phyloP scores from a whole-genome alignment of 2,888 invertebrate species.

The Drosophila lutescens region DNA sequence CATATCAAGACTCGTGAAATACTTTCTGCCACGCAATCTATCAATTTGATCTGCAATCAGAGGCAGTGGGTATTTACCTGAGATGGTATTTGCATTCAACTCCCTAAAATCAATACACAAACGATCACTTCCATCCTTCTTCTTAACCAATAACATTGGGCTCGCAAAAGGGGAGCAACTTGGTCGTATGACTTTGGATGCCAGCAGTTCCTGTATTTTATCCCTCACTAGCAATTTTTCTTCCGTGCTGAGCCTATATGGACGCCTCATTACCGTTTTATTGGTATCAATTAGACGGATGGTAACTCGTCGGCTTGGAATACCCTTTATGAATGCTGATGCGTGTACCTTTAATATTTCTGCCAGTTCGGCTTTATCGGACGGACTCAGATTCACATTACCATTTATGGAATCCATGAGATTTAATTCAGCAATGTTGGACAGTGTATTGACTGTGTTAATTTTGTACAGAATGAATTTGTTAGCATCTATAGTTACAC shows the following conservation, averaged over 20 bases:
- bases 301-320: background rate
- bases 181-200: background rate
- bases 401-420: background rate
- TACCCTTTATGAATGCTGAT: background rate
- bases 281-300: background rate
- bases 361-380: background rate
- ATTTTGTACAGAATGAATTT: background rate
- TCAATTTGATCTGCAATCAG: background rate
- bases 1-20: background rate
- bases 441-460: background rate
- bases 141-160: background rate
- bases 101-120: background rate
- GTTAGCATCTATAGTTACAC: background rate
- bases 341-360: too few species aligned
- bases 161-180: background rate
- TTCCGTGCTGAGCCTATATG: background rate
- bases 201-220: background rate
- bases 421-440: background rate
- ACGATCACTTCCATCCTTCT: background rate
- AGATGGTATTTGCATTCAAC: background rate
- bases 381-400: background rate
- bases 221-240: background rate
- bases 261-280: background rate
- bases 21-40: background rate
- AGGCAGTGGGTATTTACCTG: background rate